A percentile compares a stretch with the other conserved stretches of the same genome.
phyloP scores from a whole-genome alignment of 2,113 vertebrate species.

The Erinaceus europaeus region DNA sequence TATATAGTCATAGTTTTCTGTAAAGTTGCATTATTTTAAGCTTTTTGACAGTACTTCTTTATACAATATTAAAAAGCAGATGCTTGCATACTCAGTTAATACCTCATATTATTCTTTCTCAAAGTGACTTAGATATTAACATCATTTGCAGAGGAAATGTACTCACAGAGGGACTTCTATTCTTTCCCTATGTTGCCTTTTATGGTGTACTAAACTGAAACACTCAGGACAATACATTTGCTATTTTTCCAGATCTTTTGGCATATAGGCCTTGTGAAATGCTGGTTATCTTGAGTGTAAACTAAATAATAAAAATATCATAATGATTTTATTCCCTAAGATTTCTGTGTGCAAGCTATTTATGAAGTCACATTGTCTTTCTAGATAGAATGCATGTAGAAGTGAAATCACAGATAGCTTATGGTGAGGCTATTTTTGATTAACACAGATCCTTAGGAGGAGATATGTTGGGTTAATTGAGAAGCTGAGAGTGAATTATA shows the following conservation, averaged over 20 bases:
- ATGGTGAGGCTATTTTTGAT: background rate
- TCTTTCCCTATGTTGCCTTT: constrained; percentile 19
- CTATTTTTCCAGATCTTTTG: constrained; percentile 34
- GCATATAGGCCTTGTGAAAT: background rate
- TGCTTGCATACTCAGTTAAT: constrained; percentile 25
- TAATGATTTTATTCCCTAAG: background rate
- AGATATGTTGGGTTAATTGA: background rate
- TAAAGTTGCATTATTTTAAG: background rate
- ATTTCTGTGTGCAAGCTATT: constrained; percentile 14
- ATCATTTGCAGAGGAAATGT: background rate
- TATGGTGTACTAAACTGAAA: constrained; percentile 44
- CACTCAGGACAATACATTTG: constrained; percentile 55
- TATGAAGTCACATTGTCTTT: background rate
- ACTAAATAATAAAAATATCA: background rate
- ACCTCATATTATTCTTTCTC: background rate
- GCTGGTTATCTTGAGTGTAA: background rate
- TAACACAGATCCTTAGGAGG: background rate
- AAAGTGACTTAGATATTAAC: constrained; percentile 37
- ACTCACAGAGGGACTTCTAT: constrained; percentile 31
- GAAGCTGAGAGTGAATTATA: background rate
- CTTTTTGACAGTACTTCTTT: constrained; percentile 23
- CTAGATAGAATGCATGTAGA: background rate
- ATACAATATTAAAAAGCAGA: constrained; percentile 48
- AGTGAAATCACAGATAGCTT: background rate
- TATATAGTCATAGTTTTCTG: background rate